Evolutionary conservation across 2,888 invertebrate species (phyloP).

Genomic region (Metellina segmentata): DNA sequence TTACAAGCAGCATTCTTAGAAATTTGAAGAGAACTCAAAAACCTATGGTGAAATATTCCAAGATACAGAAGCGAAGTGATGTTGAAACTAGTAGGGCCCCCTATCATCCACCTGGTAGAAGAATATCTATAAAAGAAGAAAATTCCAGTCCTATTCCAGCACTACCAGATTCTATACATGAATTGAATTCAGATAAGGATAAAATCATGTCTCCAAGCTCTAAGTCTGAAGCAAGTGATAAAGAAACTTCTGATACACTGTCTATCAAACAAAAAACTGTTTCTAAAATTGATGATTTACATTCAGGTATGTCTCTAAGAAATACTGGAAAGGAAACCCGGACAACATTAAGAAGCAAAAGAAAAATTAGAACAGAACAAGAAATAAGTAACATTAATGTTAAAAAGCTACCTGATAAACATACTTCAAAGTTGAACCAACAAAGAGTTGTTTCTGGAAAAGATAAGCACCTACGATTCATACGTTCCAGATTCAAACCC

Average conservation of each 20-base stretch:
- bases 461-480: neutral
- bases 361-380: neutral
- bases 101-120: neutral
- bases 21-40: too few species aligned
- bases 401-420: neutral
- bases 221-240: neutral
- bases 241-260: neutral
- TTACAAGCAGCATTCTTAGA: neutral
- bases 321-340: neutral
- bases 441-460: neutral
- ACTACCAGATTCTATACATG: neutral
- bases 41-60: neutral
- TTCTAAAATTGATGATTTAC: neutral
- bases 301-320: neutral
- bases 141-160: neutral
- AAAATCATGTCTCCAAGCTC: neutral
- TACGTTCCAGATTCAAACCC: conserved; percentile 7
- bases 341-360: neutral
- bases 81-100: neutral
- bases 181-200: neutral
- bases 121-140: neutral
- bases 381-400: neutral
- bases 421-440: neutral
- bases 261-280: neutral
- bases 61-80: neutral